Evolutionary conservation across 2,797 vertebrate species (phyloP), one percentile per base, ranked within the genome.

Genomic region (Takifugu ocellatus): DNA sequence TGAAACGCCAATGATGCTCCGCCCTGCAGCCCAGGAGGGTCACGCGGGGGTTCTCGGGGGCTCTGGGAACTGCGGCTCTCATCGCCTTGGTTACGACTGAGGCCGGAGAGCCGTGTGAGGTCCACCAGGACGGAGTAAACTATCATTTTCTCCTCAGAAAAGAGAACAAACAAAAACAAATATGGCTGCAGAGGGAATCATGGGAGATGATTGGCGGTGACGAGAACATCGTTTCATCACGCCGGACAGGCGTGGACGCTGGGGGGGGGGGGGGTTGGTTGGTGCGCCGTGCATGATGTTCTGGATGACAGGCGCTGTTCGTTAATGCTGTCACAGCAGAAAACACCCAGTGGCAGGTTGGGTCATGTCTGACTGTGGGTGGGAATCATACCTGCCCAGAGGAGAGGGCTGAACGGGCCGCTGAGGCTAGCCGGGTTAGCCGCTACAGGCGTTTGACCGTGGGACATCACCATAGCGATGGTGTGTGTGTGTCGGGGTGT

Each of bases 281-380:
- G 17, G 46, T 62, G 66, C 68, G 21, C 66, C 66, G 61, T 82
- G 74, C 72, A 82, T 85, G 75, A 85, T 81, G 81, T 85, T 88
- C 78, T 79, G 82, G 72, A 81, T 85, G 83, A 87, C 70, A 74
- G 70, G 45, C 27, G 49, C 65, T 71, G 72, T 84, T 86, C 71
- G 74, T 53, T 82, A 74, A 79, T 48, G 54, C 65, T 29, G 56
- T 49, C 31, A 57, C 29, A 24, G 3, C 54, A 53, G 54, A 50
- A 75, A 48, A 54, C 57, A 72, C 24, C 8, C 50, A 27, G 39
- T 62, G 25, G 5, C 86, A 80, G 76, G 82, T 78, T 62, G 57
- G 68, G 49, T 86, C 81, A 77, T 77, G 84, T 82, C 73, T 56
- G 21, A 43, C 52, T 26, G 68, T 61, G 62, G 68, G 74, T 70